phyloP scores from a whole-genome alignment of 2,797 vertebrate species.

The Bryconaethiops microstoma region DNA sequence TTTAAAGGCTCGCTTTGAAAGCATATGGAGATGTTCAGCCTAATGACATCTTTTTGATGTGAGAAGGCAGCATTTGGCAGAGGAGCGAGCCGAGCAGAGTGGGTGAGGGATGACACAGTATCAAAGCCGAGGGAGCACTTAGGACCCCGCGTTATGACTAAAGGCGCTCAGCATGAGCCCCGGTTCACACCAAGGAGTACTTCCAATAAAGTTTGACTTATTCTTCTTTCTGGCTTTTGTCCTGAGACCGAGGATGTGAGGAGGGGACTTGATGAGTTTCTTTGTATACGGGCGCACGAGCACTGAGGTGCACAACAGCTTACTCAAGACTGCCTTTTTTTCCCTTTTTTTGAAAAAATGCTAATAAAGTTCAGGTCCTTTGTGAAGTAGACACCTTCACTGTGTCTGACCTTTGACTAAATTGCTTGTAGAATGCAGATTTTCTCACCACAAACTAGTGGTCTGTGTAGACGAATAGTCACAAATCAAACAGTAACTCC shows the following conservation, averaged over 20 bases:
- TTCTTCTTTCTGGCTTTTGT: conserved; percentile 25
- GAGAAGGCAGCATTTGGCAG: conserved; percentile 51
- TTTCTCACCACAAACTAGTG: not conserved
- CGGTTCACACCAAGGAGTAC: conserved; percentile 32
- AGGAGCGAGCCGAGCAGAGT: conserved; percentile 33
- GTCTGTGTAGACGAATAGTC: not conserved
- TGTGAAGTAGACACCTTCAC: not conserved
- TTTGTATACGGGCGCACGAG: conserved; percentile 8
- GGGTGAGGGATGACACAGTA: conserved; percentile 43
- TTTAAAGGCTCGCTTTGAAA: conserved; percentile 39
- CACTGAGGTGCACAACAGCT: not conserved
- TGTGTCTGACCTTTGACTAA: not conserved
- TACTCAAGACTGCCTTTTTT: not conserved
- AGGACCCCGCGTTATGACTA: conserved; percentile 40
- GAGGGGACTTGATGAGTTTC: conserved; percentile 5
- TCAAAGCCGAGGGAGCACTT: conserved; percentile 52
- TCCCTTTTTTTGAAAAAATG: not conserved
- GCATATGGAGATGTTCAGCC: conserved; percentile 24
- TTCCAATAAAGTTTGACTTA: conserved; percentile 31
- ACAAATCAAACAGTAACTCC: too few relatives aligned
- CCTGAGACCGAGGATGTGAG: conserved; percentile 5
- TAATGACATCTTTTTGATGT: conserved; percentile 53
- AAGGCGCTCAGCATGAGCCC: conserved; percentile 44
- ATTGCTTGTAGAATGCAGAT: not conserved
- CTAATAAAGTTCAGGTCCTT: conserved; percentile 10